These are phyloP conservation scores for Clytia hemisphaerica DNA, from an alignment of 30 jellyfish, hydroid and myxozoan genomes.

Conservation along the genomic window DNA sequence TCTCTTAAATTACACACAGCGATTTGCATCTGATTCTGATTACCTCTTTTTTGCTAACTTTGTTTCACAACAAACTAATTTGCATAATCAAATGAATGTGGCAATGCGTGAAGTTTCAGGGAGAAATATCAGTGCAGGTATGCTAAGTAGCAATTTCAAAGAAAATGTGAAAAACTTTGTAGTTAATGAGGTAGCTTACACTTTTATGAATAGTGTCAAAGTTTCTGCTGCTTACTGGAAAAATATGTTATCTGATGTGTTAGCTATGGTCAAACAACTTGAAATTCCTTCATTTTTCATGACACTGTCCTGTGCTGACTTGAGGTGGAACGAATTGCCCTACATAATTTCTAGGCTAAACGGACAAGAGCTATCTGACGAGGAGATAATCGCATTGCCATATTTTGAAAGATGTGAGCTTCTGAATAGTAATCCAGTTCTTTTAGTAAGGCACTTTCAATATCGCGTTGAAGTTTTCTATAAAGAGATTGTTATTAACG, in stretches of 20 bases:
- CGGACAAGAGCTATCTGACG: constrained; percentile 2
- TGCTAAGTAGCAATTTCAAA: constrained; percentile 1
- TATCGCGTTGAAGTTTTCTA: constrained; percentile 28
- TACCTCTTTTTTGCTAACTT: constrained; percentile 26
- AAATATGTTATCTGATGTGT: constrained; percentile 23
- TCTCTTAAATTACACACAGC: constrained; percentile 10
- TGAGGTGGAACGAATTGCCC: constrained; percentile 30
- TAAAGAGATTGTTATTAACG: constrained; percentile 14
- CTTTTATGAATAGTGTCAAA: constrained; percentile 16
- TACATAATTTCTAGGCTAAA: constrained; percentile 7
- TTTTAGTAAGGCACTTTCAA: constrained; percentile 39
- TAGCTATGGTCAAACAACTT: constrained; percentile 41
- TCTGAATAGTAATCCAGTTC: constrained; percentile 29
- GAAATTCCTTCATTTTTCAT: constrained; percentile 30
- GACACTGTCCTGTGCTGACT: constrained; percentile 38
- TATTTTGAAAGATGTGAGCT: constrained; percentile 19
- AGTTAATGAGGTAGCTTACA: constrained; percentile 8
- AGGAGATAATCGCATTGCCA: not conserved
- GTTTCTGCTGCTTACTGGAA: constrained; percentile 47
- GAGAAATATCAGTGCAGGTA: constrained; percentile 18
- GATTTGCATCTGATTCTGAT: constrained; percentile 22
- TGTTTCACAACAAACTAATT: constrained; percentile 16
- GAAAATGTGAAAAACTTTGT: constrained; percentile 6
- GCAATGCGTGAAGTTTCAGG: constrained; percentile 10
- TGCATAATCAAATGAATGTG: constrained; percentile 15